Conservation (phyloP, 1,140 invertebrate genomes). For the Caenorhabditis latens region DNA sequence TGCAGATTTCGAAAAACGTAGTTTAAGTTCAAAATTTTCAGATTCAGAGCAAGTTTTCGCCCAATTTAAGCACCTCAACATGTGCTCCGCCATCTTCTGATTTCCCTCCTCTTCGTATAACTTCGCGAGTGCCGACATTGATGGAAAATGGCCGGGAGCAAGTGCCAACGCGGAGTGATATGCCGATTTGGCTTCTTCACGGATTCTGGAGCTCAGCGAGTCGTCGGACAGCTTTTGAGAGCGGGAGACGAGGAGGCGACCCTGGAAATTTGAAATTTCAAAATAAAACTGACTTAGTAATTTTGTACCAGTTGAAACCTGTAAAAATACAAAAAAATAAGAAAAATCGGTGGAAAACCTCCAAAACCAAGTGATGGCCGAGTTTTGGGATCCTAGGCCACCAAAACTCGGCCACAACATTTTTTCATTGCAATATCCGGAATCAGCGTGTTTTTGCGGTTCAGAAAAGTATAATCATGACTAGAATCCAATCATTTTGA, state of each 20-base stretch:
- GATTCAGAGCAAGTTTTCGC: neutral
- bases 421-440: no score
- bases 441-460: no score
- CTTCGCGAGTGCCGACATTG: slow-evolving; percentile 67
- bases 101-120: slow-evolving; percentile 72
- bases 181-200: slow-evolving; percentile 69
- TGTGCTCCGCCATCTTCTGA: slow-evolving; percentile 75
- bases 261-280: slow-evolving; percentile 63
- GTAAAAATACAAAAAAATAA: no score
- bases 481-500: no score
- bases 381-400: neutral
- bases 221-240: slow-evolving; percentile 62
- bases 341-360: no score
- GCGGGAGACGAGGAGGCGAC: slow-evolving; percentile 70
- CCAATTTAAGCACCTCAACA: slow-evolving; percentile 68
- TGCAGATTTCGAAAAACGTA: no score
- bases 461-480: no score
- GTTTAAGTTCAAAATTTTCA: no score
- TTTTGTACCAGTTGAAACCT: no score
- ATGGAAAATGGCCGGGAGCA: slow-evolving; percentile 70
- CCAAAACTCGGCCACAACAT: no score
- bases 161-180: slow-evolving; percentile 74
- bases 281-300: no score
- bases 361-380: no score
- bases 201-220: slow-evolving; percentile 51